phyloP scores from a whole-genome alignment of 2,797 vertebrate species.

The Rousettus madagascariensis region DNA sequence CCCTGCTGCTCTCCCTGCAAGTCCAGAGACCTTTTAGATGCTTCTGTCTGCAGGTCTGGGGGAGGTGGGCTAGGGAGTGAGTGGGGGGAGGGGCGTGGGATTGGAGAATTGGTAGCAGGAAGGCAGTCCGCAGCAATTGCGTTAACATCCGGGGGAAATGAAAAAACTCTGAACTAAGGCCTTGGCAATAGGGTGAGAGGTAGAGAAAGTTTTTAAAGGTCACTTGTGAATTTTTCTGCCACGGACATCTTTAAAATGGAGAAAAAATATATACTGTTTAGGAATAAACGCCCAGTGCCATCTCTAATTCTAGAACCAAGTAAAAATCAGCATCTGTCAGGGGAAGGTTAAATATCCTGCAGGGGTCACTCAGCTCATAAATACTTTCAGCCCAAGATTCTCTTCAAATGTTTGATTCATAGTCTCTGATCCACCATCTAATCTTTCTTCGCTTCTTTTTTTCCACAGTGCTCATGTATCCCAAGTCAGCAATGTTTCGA shows the following conservation, averaged over 20 bases:
- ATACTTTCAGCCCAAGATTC: neutral
- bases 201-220: neutral
- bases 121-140: neutral
- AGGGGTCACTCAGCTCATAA: neutral
- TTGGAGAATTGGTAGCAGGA: neutral
- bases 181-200: neutral
- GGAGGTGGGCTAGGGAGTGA: neutral
- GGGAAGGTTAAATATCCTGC: neutral
- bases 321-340: neutral
- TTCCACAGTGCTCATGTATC: slow-evolving; percentile 89
- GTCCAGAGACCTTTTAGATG: neutral
- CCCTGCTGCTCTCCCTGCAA: neutral
- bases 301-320: neutral
- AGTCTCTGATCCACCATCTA: neutral
- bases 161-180: neutral
- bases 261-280: neutral
- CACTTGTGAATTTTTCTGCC: neutral
- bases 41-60: neutral
- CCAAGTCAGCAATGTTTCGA: slow-evolving; percentile 87
- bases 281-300: neutral
- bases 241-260: neutral
- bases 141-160: neutral
- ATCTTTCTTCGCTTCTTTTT: slow-evolving; percentile 77
- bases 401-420: neutral
- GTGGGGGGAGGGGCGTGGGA: too few relatives aligned